Percentiles rank a stretch among this genome's conserved stretches.
These are phyloP conservation scores for Reinhardtius hippoglossoides DNA, from an alignment of 2,113 vertebrate species.

Conservation along the genomic window DNA sequence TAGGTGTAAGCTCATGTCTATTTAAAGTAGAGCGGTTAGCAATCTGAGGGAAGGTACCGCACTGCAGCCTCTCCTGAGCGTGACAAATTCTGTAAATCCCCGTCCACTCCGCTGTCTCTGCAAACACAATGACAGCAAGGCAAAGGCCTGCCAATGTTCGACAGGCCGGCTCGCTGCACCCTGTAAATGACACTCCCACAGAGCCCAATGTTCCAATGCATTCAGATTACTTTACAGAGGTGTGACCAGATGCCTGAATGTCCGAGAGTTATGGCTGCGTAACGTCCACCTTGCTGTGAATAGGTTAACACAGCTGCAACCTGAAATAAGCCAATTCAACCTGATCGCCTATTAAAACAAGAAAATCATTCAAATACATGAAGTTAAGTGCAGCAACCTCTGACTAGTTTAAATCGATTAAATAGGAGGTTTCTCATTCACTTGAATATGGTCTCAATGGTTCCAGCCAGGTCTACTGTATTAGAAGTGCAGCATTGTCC, in stretches of 20 bases:
- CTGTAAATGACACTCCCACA: not conserved
- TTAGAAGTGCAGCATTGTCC: constrained; percentile 1
- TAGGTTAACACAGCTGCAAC: too few relatives aligned
- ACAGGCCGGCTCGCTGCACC: not conserved
- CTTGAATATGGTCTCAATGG: not conserved
- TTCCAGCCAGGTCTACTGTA: not conserved
- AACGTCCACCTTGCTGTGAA: too few relatives aligned
- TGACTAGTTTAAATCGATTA: constrained; percentile 3
- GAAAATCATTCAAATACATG: constrained; percentile 10
- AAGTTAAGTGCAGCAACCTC: not conserved
- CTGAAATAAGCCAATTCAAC: too few relatives aligned
- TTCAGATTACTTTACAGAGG: not conserved
- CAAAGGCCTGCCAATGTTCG: constrained; percentile 5
- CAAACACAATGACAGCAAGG: constrained; percentile 2
- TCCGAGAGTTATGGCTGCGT: not conserved
- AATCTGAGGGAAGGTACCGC: constrained; percentile 8
- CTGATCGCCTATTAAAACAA: too few relatives aligned
- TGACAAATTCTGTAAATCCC: constrained; percentile 30
- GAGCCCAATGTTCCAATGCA: not conserved
- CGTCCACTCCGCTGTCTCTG: constrained; percentile 20
- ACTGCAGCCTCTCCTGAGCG: constrained; percentile 22
- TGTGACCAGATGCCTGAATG: not conserved
- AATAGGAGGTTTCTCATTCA: not conserved
- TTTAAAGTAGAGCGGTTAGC: constrained; percentile 33
- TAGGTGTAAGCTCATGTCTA: constrained; percentile 27